Base-by-base conservation (phyloP, 2,797 vertebrate genomes). In the Rousettus madagascariensis region DNA sequence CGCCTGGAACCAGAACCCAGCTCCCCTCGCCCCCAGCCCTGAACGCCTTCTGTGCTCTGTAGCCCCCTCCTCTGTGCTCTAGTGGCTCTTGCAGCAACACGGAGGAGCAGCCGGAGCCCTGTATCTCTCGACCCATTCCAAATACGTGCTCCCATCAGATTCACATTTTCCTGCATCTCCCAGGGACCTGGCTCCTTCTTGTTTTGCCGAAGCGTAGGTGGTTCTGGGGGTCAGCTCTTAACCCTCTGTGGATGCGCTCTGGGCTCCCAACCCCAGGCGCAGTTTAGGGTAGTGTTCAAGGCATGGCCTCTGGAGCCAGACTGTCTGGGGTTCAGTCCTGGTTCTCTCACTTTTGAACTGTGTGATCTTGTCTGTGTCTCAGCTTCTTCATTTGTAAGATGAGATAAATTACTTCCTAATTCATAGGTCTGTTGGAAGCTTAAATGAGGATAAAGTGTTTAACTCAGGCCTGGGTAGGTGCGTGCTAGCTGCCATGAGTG, bases 71-170 rank as follows among this genome's bases (percentile, higher is more conserved):
- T n/a, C 74, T 46, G 49, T 17, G 15, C 49, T 49, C 49, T 49
- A 16, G 26, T 28, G 63, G 63, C 13, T 33, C 41, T 38, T 17
- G 28, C 41, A 22, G 3, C 33, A 15, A 55, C 17, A 75, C 0
- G 0, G 2, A 5, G 17, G 33, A 4, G 8, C 61, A 16, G 49
- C 28, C 0, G 0, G 33, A 59, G 33, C 51, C 26, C 55, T 71
- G 8, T 1, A 15, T 26, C 36, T 83, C 41, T n/a, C 30, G 17
- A 38, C 1, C 0, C 6, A 0, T 9, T 66, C 63, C 53, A 88
- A 26, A 24, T 46, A 5, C 3, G 13, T 2, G 6, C 24, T 38
- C 33, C 30, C 15, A 2, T n/a, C 16, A 33, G 51, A 33, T 6
- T n/a, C 0, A 0, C 4, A 16, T 71, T 83, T 55, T 38, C 69